Conservation (phyloP, 1,140 invertebrate genomes). For the Hylaeus volcanicus region DNA sequence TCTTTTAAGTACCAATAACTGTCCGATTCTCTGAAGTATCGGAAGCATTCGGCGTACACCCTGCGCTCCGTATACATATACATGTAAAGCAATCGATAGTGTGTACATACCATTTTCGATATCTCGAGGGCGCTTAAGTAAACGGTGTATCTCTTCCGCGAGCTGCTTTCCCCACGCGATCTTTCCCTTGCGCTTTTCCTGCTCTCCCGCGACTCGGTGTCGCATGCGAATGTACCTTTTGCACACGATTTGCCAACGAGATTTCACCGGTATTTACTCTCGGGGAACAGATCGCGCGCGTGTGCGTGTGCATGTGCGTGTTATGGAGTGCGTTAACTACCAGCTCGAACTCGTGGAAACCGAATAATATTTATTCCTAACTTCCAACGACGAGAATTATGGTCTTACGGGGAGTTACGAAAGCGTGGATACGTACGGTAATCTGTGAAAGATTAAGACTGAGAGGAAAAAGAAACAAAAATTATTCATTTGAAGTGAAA, state of each 20-base stretch:
- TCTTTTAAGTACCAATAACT: conserved; percentile 67
- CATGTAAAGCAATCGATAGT: conserved; percentile 34
- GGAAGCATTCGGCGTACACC: conserved; percentile 40
- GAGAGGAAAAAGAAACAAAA: too few relatives aligned
- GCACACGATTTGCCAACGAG: conserved; percentile 27
- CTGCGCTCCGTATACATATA: not conserved
- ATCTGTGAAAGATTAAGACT: too few relatives aligned
- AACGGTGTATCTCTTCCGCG: conserved; percentile 40
- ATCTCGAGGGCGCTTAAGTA: conserved; percentile 49
- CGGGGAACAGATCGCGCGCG: not conserved
- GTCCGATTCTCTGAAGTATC: conserved; percentile 55
- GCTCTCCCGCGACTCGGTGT: not conserved
- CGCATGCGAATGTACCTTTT: not conserved
- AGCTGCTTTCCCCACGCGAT: conserved; percentile 5
- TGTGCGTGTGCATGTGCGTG: too few relatives aligned
- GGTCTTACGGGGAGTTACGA: too few relatives aligned
- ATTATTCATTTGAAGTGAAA: too few relatives aligned
- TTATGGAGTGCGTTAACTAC: too few relatives aligned
- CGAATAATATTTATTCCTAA: too few relatives aligned
- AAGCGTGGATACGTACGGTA: too few relatives aligned
- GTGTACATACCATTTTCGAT: conserved; percentile 52
- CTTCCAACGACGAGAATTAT: too few relatives aligned
- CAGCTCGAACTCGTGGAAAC: too few relatives aligned
- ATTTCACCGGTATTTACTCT: conserved; percentile 8
- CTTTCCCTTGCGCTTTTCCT: conserved; percentile 1